These are phyloP conservation scores for Oryctes rhinoceros DNA, from an alignment of 1,140 invertebrate genomes.

Conservation along the genomic window DNA sequence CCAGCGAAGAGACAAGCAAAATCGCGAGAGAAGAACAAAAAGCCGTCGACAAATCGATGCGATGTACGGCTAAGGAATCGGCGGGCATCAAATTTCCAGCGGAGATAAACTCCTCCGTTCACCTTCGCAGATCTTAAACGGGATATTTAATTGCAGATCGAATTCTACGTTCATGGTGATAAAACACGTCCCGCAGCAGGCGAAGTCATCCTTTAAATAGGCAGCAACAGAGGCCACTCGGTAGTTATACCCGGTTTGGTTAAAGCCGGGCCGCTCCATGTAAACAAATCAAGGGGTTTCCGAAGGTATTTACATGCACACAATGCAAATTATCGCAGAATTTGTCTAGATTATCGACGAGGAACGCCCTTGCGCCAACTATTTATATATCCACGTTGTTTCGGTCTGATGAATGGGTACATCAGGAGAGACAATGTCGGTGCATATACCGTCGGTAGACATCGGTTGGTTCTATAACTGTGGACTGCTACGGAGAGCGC, in stretches of 20 bases:
- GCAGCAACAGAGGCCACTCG: too few species aligned
- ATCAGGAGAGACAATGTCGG: not conserved
- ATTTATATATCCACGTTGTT: not conserved
- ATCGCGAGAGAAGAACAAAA: too few species aligned
- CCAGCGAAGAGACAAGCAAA: too few species aligned
- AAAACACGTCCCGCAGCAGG: too few species aligned
- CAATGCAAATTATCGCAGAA: constrained; percentile 18
- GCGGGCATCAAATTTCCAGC: too few species aligned
- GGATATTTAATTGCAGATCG: too few species aligned
- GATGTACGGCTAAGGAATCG: too few species aligned
- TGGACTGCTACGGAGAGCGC: not conserved
- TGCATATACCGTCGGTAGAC: not conserved
- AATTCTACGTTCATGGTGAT: too few species aligned
- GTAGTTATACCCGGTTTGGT: too few species aligned
- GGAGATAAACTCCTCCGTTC: too few species aligned
- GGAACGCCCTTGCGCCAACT: not conserved
- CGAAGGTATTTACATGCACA: not conserved
- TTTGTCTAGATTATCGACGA: constrained; percentile 7
- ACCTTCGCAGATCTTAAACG: too few species aligned
- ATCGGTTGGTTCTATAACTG: not conserved
- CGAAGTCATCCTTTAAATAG: not conserved
- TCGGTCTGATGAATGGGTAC: not conserved
- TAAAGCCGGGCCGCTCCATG: not conserved
- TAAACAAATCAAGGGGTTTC: not conserved
- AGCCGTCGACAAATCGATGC: too few species aligned